phyloP scores from a whole-genome alignment of 1,140 invertebrate genomes.

The Stegodyphus dumicola region DNA sequence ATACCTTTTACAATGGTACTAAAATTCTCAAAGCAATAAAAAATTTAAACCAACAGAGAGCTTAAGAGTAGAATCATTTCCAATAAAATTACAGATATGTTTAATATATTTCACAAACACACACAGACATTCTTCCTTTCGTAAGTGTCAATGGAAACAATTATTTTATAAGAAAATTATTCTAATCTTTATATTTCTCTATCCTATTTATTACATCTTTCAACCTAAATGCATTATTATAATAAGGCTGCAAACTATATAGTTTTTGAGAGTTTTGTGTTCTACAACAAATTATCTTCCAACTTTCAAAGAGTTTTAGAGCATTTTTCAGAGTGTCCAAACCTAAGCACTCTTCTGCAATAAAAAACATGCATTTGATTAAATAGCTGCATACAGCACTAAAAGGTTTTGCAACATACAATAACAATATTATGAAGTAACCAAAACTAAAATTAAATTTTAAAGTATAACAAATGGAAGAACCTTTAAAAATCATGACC shows the following conservation, averaged over 20 bases:
- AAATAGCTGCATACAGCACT: not conserved
- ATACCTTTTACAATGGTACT: too few species aligned
- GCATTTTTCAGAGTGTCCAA: conserved; percentile 53
- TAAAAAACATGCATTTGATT: not conserved
- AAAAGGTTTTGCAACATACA: not conserved
- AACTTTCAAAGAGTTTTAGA: conserved; percentile 47
- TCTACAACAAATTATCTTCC: conserved; percentile 41
- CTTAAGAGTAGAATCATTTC: too few species aligned
- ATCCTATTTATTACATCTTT: conserved; percentile 32
- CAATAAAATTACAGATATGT: too few species aligned
- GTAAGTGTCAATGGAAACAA: too few species aligned
- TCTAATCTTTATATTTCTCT: conserved; percentile 27
- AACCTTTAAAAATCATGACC: too few species aligned
- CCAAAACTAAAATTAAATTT: too few species aligned
- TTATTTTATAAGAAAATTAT: not conserved
- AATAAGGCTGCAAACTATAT: conserved; percentile 30
- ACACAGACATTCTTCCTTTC: too few species aligned
- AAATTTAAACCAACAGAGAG: too few species aligned
- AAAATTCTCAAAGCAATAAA: too few species aligned
- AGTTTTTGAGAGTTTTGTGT: conserved; percentile 11
- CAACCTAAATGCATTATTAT: conserved; percentile 28
- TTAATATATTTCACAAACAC: too few species aligned
- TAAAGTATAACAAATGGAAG: too few species aligned
- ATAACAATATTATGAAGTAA: too few species aligned
- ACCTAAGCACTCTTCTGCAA: conserved; percentile 45